phyloP scores from a whole-genome alignment of 2,888 invertebrate species.

The Cecidostiba fungosa region DNA sequence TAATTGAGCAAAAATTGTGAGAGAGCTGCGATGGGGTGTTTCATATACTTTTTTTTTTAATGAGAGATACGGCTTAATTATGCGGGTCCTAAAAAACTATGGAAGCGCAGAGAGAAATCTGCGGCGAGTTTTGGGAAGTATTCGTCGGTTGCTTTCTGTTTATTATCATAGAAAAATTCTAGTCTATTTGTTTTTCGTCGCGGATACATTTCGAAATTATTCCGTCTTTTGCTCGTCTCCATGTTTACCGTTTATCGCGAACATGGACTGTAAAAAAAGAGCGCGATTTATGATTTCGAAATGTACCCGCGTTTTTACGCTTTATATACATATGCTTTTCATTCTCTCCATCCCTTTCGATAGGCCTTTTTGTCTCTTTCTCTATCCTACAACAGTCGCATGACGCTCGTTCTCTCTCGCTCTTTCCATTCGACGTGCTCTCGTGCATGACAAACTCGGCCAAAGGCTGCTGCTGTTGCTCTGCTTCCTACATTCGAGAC shows the following conservation, averaged over 20 bases:
- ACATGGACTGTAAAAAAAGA: neutral
- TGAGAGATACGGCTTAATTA: neutral
- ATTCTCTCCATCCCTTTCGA: neutral
- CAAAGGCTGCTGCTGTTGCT: slow-evolving; percentile 42
- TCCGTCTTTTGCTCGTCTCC: neutral
- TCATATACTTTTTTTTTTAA: no score
- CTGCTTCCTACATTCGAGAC: slow-evolving; percentile 37
- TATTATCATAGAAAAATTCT: no score
- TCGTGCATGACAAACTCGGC: slow-evolving; percentile 52
- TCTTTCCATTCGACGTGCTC: slow-evolving; percentile 41
- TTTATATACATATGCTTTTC: neutral
- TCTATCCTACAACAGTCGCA: neutral
- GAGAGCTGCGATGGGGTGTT: neutral
- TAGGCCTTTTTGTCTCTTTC: neutral
- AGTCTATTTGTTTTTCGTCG: no score
- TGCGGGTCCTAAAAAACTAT: neutral
- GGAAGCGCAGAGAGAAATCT: neutral
- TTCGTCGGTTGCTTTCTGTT: no score
- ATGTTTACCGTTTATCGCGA: no score
- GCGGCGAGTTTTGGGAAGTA: neutral
- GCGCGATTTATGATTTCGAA: no score
- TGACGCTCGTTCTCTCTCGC: slow-evolving; percentile 16
- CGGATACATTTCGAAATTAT: no score
- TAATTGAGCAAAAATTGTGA: neutral
- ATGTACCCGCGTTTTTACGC: neutral